Conservation (phyloP, 2,888 invertebrate genomes). For the Drosophila testacea region DNA sequence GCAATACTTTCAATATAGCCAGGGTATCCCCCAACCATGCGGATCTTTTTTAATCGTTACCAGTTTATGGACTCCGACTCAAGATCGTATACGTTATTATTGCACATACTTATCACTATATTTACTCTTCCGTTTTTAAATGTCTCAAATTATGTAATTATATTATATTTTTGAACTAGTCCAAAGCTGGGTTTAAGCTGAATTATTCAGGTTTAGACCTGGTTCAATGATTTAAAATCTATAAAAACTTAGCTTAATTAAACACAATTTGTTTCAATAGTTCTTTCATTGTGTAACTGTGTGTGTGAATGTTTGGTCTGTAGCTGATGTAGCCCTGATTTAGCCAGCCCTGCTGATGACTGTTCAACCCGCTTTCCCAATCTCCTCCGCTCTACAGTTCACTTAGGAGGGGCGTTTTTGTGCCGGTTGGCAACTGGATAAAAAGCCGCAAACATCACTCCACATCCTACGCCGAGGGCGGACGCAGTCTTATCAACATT, state of each 20-base stretch:
- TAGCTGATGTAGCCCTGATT: slow-evolving; percentile 2
- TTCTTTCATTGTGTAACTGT: neutral
- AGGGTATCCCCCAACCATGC: neutral
- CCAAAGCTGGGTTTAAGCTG: neutral
- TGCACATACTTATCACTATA: neutral
- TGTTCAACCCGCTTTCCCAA: neutral
- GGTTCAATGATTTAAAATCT: neutral
- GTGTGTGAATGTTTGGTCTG: too few relatives aligned
- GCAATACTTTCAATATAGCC: neutral
- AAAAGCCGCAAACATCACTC: slow-evolving; percentile 6
- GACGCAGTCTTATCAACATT: slow-evolving; percentile 22
- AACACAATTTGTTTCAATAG: neutral
- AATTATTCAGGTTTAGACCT: neutral
- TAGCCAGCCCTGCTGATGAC: slow-evolving; percentile 14
- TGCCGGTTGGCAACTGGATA: slow-evolving; percentile 30
- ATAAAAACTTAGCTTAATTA: neutral
- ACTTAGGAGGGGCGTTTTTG: slow-evolving; percentile 47
- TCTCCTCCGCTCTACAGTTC: neutral
- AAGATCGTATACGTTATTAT: neutral
- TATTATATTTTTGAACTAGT: neutral
- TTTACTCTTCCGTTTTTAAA: neutral
- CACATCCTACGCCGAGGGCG: slow-evolving; percentile 13
- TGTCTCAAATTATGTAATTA: neutral
- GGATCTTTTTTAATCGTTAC: neutral
- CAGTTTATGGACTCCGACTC: neutral